A percentile compares a stretch with the other conserved stretches of the same genome.
Conservation (phyloP, 1,140 invertebrate genomes). For the Drosophila ananassae region DNA sequence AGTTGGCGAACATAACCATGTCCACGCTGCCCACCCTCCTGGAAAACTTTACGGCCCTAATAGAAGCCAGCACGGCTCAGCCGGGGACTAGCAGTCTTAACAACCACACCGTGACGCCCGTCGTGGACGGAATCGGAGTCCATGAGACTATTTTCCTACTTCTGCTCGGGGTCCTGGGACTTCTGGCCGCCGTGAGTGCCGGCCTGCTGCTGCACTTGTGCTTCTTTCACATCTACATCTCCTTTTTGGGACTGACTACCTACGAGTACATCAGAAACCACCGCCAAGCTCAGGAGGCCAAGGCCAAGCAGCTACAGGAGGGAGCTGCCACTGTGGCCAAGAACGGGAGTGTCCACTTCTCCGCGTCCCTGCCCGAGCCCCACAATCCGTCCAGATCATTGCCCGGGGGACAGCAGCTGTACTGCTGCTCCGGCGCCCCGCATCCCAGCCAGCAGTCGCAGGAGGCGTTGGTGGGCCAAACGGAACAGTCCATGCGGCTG, state of each 20-base stretch:
- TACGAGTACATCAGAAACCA: slow-evolving; percentile 93
- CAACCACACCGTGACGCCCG: slow-evolving; percentile 53
- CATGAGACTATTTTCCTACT: slow-evolving; percentile 87
- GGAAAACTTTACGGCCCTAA: slow-evolving; percentile 60
- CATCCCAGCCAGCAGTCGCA: slow-evolving; percentile 66
- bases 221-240: slow-evolving; percentile 95
- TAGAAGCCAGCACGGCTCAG: slow-evolving; percentile 31
- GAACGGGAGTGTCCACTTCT: slow-evolving; percentile 44
- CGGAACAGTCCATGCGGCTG: slow-evolving; percentile 37
- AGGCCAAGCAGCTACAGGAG: slow-evolving; percentile 60
- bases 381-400: slow-evolving; percentile 72
- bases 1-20: slow-evolving; percentile 34
- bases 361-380: slow-evolving; percentile 38
- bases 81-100: slow-evolving; percentile 5
- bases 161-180: slow-evolving; percentile 87
- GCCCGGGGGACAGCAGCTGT: slow-evolving; percentile 57
- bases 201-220: slow-evolving; percentile 93
- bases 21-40: slow-evolving; percentile 62
- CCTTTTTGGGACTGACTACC: slow-evolving; percentile 92
- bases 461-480: slow-evolving; percentile 23
- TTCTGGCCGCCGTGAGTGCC: slow-evolving; percentile 90
- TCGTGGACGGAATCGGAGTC: slow-evolving; percentile 69
- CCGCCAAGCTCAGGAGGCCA: slow-evolving; percentile 83
- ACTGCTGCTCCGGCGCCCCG: slow-evolving; percentile 70
- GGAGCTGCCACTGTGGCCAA: slow-evolving; percentile 34